Percentiles rank a stretch among this genome's conserved stretches.
Conservation (phyloP, 2,797 vertebrate genomes). For the Zenarchopterus dispar region DNA sequence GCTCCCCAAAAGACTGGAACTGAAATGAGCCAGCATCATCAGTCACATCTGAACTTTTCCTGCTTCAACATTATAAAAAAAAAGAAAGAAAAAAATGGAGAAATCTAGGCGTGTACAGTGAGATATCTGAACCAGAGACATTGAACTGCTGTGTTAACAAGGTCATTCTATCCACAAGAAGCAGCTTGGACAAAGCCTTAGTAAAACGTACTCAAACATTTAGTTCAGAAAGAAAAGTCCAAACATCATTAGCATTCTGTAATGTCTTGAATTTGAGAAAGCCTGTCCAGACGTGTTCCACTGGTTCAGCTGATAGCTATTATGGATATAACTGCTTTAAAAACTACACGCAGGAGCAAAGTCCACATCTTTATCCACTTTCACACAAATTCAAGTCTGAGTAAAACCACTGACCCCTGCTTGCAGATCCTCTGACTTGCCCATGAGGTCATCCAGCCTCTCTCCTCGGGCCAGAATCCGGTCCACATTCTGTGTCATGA, state of each 20-base stretch:
- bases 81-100: not conserved
- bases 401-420: slow-evolving; percentile 84
- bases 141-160: slow-evolving; percentile 1
- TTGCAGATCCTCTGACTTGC: slow-evolving; percentile 91
- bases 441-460: slow-evolving; percentile 91
- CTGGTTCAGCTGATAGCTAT: too few species aligned
- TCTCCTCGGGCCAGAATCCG: slow-evolving; percentile 93
- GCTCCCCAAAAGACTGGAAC: not conserved
- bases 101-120: not conserved
- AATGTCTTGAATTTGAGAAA: not conserved
- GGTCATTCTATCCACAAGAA: not conserved
- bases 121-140: slow-evolving; percentile 4
- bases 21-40: not conserved
- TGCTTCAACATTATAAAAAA: not conserved
- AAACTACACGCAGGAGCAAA: not conserved
- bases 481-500: slow-evolving; percentile 95
- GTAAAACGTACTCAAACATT: not conserved
- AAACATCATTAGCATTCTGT: not conserved
- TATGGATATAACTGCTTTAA: not conserved
- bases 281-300: not conserved
- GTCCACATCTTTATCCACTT: not conserved
- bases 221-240: not conserved
- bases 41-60: not conserved
- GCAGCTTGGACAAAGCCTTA: not conserved
- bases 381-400: not conserved